A percentile compares a stretch with the other conserved stretches of the same genome.
phyloP scores from a whole-genome alignment of 2,113 vertebrate species.

The Perccottus glenii region DNA sequence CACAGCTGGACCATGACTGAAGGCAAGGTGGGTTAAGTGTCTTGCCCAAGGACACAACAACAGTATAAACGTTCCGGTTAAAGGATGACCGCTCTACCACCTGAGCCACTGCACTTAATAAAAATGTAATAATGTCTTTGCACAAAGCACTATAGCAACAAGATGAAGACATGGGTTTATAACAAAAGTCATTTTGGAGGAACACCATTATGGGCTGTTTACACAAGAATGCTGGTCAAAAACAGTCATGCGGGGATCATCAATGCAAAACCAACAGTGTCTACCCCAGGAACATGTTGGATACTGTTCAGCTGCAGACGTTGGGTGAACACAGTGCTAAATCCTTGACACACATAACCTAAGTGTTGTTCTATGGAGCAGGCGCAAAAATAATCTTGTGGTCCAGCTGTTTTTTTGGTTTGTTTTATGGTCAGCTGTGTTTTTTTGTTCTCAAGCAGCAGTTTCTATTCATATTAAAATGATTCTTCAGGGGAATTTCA shows the following conservation, averaged over 20 bases:
- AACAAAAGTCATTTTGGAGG: too few species aligned
- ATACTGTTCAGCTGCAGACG: slow-evolving; percentile 20
- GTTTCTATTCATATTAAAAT: slow-evolving; percentile 68
- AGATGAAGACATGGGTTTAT: not conserved
- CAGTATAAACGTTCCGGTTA: too few species aligned
- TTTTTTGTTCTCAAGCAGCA: slow-evolving; percentile 32
- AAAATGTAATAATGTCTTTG: too few species aligned
- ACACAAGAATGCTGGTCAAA: slow-evolving; percentile 10
- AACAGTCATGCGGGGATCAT: not conserved
- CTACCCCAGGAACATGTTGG: slow-evolving; percentile 2
- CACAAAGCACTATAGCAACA: slow-evolving; percentile 44
- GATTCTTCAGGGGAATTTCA: slow-evolving; percentile 59
- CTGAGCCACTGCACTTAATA: too few species aligned
- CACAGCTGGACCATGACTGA: too few species aligned
- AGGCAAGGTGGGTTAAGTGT: too few species aligned
- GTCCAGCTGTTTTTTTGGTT: slow-evolving; percentile 5
- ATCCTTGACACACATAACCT: slow-evolving; percentile 12
- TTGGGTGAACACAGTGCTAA: slow-evolving; percentile 19
- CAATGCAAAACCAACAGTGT: too few species aligned
- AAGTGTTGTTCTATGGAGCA: not conserved
- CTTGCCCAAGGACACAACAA: too few species aligned
- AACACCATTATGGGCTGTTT: too few species aligned
- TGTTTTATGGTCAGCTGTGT: slow-evolving; percentile 28
- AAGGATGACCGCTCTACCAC: too few species aligned
- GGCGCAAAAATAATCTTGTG: not conserved